Base-by-base conservation (phyloP, 1,140 invertebrate species). In the Branchinecta lindahli region DNA sequence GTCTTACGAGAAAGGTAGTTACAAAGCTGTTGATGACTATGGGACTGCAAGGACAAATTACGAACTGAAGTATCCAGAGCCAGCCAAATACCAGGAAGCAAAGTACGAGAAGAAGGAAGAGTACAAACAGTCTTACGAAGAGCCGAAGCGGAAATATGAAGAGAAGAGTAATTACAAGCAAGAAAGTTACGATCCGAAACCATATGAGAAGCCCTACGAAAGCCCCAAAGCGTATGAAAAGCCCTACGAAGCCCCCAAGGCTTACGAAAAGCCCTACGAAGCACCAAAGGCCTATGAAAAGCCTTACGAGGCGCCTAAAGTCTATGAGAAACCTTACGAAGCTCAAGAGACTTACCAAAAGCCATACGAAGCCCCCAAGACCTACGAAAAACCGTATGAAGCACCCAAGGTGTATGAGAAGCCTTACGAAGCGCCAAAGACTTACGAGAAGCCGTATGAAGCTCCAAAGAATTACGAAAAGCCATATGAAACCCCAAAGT, bases 261-360 rank as follows among this genome's bases (percentile, higher is more conserved):
- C 69, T 33, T 33, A 46, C 10, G 68, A 71, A 70, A 20, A 52
- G 12, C 10, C 66, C 45, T 67, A 67, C 20, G 66, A 67, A 67
- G 20, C 66, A 2, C 21, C 21, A 12, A 44, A 21, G 10, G 7
- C 21, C 21, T 67, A 67, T 44, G 20, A 12, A 10, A 21, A 21
- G 15, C 66, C 66, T 3, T 67, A 15, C 66, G 66, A 67, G 45
- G 10, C 61, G 44, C 68, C 66, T 67, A 21, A 21, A 6, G 45
- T 33, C 21, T 67, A 67, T 44, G 66, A 67, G 20, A 44, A 67
- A 67, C 66, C 66, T 10, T 67, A 67, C 66, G 18, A 69, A 45
- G 46, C 45, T 44, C 44, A 12, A 33, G 46, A 45, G 8, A 47
- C 68, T 9, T 69, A 69, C 18, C 18, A 69, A 21, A 69, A 69